Conservation (phyloP, 2,888 invertebrate species). For the Helicoverpa assulta region DNA sequence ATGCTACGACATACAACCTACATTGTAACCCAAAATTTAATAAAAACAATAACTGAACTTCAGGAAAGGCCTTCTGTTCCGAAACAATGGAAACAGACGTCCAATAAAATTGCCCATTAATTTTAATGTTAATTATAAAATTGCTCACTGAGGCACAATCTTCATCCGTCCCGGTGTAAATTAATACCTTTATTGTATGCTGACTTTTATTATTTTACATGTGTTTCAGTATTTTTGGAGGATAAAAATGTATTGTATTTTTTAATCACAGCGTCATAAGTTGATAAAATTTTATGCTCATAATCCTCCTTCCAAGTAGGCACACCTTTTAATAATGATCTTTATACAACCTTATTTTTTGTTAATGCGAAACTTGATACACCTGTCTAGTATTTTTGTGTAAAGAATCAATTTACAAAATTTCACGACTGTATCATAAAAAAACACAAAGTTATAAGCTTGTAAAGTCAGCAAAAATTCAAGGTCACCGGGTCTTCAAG, state of each 20-base stretch:
- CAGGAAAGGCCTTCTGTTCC: constrained; percentile 6
- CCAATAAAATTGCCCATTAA: constrained; percentile 41
- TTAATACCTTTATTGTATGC: constrained; percentile 9
- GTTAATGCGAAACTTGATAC: too few relatives aligned
- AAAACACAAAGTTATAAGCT: too few relatives aligned
- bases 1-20: background rate
- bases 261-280: too few relatives aligned
- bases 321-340: too few relatives aligned
- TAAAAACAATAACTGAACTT: background rate
- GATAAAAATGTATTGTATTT: background rate
- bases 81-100: constrained; percentile 25
- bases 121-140: constrained; percentile 52
- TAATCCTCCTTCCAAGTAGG: too few relatives aligned
- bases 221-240: background rate
- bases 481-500: too few relatives aligned
- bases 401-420: too few relatives aligned
- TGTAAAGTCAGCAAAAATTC: too few relatives aligned
- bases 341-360: too few relatives aligned
- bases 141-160: constrained; percentile 14
- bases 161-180: constrained; percentile 8
- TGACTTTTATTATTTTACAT: background rate
- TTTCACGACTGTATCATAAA: too few relatives aligned
- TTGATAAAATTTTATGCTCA: too few relatives aligned
- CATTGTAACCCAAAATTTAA: background rate
- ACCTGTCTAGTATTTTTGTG: too few relatives aligned